A percentile compares a stretch with the other conserved stretches of the same genome.
Conservation (phyloP, 2,797 vertebrate species). For the Enteromius thamalakanensis region DNA sequence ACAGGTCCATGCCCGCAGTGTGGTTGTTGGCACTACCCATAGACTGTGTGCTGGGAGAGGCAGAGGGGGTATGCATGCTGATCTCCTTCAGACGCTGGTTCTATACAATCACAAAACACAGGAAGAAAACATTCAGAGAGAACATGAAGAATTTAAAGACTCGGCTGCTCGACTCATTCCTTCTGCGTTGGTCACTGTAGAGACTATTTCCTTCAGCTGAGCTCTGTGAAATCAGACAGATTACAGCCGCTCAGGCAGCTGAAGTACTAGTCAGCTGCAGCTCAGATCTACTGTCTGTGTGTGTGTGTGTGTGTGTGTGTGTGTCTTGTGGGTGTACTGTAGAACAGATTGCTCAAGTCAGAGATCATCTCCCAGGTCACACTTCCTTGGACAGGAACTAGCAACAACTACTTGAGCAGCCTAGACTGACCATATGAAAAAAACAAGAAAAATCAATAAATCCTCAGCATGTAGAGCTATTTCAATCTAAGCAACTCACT, state of each 20-base stretch:
- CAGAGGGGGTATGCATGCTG: conserved; percentile 78
- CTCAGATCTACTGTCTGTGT: not conserved
- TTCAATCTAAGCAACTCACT: not conserved
- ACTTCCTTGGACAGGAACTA: not conserved
- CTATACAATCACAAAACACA: conserved; percentile 67
- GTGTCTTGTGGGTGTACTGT: not conserved
- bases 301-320: not conserved
- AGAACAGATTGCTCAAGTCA: not conserved
- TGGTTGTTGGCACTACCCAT: conserved; percentile 83
- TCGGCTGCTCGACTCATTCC: not conserved
- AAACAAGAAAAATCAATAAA: not conserved
- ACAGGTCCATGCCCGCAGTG: conserved; percentile 80
- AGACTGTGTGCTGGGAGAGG: conserved; percentile 86
- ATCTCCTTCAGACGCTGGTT: conserved; percentile 91
- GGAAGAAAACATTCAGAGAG: not conserved
- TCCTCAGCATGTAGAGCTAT: not conserved
- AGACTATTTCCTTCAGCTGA: conserved; percentile 30
- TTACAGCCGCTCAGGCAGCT: not conserved
- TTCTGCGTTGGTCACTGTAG: not conserved
- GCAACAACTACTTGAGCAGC: not conserved
- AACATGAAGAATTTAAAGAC: not conserved
- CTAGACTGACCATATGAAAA: not conserved
- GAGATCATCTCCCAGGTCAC: not conserved
- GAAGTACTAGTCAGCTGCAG: conserved; percentile 8
- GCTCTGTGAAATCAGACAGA: conserved; percentile 33